phyloP scores from a whole-genome alignment of 1,140 invertebrate species.

The Antheraea mylitta region DNA sequence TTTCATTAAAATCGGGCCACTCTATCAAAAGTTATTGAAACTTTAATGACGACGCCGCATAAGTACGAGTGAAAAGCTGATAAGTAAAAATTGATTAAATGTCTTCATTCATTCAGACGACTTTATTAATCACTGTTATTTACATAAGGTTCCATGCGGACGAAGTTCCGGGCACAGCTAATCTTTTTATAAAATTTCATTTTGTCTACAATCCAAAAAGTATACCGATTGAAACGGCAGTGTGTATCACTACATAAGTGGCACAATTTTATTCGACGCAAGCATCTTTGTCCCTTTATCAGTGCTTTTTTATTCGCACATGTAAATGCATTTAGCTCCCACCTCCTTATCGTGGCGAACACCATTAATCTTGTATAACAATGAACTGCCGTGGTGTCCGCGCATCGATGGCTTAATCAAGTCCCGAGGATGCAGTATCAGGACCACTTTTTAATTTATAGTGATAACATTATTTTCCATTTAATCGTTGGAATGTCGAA shows the following conservation, averaged over 20 bases:
- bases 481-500: constrained; percentile 7
- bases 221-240: not conserved
- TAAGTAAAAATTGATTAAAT: too few relatives aligned
- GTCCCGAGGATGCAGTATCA: constrained; percentile 8
- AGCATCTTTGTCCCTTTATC: constrained; percentile 71
- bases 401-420: constrained; percentile 69
- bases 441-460: constrained; percentile 14
- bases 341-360: constrained; percentile 65
- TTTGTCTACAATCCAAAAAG: not conserved
- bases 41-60: too few relatives aligned
- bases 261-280: constrained; percentile 50
- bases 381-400: constrained; percentile 55
- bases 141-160: too few relatives aligned
- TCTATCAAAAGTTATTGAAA: too few relatives aligned
- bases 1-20: too few relatives aligned
- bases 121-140: too few relatives aligned
- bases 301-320: constrained; percentile 67
- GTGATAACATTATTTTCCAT: constrained; percentile 14
- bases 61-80: too few relatives aligned
- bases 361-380: constrained; percentile 77
- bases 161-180: too few relatives aligned
- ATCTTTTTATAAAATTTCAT: not conserved
- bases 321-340: constrained; percentile 76
- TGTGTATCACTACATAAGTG: constrained; percentile 40
- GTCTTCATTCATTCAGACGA: too few relatives aligned